Evolutionary conservation across 2,113 vertebrate species (phyloP).

Genomic region (Miniopterus natalensis): DNA sequence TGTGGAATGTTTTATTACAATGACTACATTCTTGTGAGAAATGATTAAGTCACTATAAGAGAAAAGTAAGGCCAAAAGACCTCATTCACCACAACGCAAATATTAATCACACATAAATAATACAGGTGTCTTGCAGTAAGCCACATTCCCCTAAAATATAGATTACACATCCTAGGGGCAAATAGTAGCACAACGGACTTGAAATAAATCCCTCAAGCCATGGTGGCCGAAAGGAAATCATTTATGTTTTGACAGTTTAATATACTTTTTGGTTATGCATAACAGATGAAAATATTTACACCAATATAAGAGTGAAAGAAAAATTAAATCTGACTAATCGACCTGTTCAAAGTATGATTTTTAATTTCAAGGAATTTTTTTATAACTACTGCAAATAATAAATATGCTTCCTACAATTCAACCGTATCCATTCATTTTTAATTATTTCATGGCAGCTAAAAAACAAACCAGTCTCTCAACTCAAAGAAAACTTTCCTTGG

Average conservation of each 20-base stretch:
- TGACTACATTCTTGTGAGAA: conserved; percentile 89
- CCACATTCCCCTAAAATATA: conserved; percentile 90
- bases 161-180: conserved; percentile 89
- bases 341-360: conserved; percentile 81
- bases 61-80: conserved; percentile 90
- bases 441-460: conserved; percentile 64
- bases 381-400: conserved; percentile 75
- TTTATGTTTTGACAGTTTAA: conserved; percentile 90
- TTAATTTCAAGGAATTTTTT: conserved; percentile 81
- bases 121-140: conserved; percentile 90
- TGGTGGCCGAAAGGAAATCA: conserved; percentile 89
- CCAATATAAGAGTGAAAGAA: conserved; percentile 88
- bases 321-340: conserved; percentile 89
- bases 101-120: conserved; percentile 93
- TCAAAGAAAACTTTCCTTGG: conserved; percentile 42
- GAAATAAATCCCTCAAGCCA: conserved; percentile 91
- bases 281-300: conserved; percentile 91
- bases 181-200: conserved; percentile 85
- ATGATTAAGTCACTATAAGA: conserved; percentile 91
- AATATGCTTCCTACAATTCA: conserved; percentile 73
- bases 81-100: conserved; percentile 89
- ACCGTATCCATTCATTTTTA: conserved; percentile 66
- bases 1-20: conserved; percentile 90
- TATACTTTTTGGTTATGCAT: conserved; percentile 89
- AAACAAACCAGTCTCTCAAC: conserved; percentile 45